These are phyloP conservation scores for Orchesellides sinensis DNA, from an alignment of 2,888 invertebrate genomes.

Conservation along the genomic window DNA sequence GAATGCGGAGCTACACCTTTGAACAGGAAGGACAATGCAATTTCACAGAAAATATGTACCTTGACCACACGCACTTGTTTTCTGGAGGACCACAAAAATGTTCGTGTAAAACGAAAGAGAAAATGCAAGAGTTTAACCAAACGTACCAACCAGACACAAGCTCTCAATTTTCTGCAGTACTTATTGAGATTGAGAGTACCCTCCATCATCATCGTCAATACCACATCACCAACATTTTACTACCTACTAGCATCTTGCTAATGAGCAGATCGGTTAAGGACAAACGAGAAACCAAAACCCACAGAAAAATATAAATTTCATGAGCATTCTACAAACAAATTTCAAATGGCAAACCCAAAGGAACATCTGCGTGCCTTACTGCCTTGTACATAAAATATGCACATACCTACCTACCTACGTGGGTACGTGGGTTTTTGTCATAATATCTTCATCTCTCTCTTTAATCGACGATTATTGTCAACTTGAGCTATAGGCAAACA, in stretches of 20 bases:
- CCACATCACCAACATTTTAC: not conserved
- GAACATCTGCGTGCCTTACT: constrained; percentile 8
- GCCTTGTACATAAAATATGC: not conserved
- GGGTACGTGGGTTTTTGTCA: too few species aligned
- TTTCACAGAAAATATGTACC: constrained; percentile 56
- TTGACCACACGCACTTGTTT: constrained; percentile 61
- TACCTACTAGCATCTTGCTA: constrained; percentile 1
- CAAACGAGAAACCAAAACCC: constrained; percentile 21
- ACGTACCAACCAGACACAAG: constrained; percentile 41
- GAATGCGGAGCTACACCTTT: not conserved
- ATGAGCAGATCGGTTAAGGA: constrained; percentile 38
- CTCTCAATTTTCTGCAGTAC: not conserved
- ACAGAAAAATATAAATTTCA: constrained; percentile 7
- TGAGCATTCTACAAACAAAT: not conserved
- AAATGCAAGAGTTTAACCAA: constrained; percentile 2
- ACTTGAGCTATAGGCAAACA: not conserved
- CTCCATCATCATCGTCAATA: not conserved
- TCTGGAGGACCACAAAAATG: constrained; percentile 49
- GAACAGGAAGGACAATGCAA: constrained; percentile 37
- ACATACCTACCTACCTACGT: not conserved
- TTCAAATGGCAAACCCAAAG: not conserved
- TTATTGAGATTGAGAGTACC: too few species aligned
- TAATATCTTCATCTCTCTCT: not conserved
- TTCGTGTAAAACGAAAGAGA: not conserved
- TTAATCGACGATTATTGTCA: constrained; percentile 12